Evolutionary conservation across 2,113 vertebrate species (phyloP), one percentile per base, ranked within the genome.

Genomic region (Scatophagus argus): DNA sequence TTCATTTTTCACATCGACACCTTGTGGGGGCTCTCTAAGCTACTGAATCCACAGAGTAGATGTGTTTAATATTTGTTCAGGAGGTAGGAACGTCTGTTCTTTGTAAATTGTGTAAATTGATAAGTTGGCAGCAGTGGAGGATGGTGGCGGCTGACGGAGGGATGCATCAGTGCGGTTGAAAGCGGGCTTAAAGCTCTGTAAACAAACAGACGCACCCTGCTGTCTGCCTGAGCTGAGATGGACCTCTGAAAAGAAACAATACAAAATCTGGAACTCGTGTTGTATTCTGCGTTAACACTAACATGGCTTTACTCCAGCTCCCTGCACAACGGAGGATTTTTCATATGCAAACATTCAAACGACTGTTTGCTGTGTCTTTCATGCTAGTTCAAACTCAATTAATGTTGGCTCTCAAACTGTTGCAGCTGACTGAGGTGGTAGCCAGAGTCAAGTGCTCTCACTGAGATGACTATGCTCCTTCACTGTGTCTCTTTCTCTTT

Each of bases 121-220:
- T 92, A 88, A 92, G 88, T 83, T 95, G 96, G 93, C 95, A 91
- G 92, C 81, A 75, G 74, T 2, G n/a, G 54, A 62, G 70, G 81
- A 81, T 80, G 83, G 55, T 82, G 90, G 79, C 6, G 52, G 56
- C 58, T 67, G 87, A 81, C 76, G 87, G 74, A 90, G 90, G 91
- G 87, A 93, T 88, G 92, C 81, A 68, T 91, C 94, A 78, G 11
- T 58, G 77, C 75, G 90, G 93, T 92, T 90, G 82, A 85, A 92
- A 94, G 87, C 68, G 88, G 89, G 91, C 92, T 96, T 94, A 88
- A 32, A 85, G 86, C 90, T 95, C 92, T 95, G 93, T 96, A 97
- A 97, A 97, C 95, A 96, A 95, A 94, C 90, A 94, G 92, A 86
- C 88, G 84, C 82, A 89, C 89, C 85, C 88, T 79, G 91, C 84